Percentiles rank a stretch among this genome's conserved stretches.
Conservation (phyloP, 1,140 invertebrate genomes). For the Chironomus striatipennis region DNA sequence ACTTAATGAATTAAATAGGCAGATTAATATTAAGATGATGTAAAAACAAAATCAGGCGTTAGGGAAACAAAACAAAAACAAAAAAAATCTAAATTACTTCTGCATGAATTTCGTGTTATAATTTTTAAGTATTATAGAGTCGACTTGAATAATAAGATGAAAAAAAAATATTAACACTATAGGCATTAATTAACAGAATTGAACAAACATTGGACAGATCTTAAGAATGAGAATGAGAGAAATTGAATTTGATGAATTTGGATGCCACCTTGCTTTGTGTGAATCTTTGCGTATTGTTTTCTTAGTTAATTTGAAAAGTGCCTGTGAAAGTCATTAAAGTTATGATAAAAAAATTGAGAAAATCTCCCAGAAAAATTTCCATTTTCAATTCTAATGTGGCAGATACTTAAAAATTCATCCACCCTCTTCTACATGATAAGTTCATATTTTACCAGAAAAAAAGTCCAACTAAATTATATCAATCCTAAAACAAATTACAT, state of each 20-base stretch:
- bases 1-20: neutral
- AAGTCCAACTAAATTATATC: too few relatives aligned
- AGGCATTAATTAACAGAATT: neutral
- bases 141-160: neutral
- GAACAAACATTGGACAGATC: neutral
- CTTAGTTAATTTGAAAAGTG: conserved; percentile 1
- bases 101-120: conserved; percentile 13
- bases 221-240: neutral
- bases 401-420: neutral
- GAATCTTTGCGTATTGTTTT: neutral
- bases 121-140: conserved; percentile 1
- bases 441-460: too few relatives aligned
- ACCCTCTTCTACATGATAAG: too few relatives aligned
- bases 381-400: neutral
- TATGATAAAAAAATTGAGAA: neutral
- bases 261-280: neutral
- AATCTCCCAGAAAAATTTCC: neutral
- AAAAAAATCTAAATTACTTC: neutral
- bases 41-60: neutral
- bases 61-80: neutral
- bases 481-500: too few relatives aligned
- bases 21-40: neutral
- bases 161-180: neutral
- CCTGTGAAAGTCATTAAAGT: conserved; percentile 4
- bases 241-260: neutral